Evolutionary conservation across 2,797 vertebrate genomes (phyloP).

Genomic region (Rhynchotus rufescens): DNA sequence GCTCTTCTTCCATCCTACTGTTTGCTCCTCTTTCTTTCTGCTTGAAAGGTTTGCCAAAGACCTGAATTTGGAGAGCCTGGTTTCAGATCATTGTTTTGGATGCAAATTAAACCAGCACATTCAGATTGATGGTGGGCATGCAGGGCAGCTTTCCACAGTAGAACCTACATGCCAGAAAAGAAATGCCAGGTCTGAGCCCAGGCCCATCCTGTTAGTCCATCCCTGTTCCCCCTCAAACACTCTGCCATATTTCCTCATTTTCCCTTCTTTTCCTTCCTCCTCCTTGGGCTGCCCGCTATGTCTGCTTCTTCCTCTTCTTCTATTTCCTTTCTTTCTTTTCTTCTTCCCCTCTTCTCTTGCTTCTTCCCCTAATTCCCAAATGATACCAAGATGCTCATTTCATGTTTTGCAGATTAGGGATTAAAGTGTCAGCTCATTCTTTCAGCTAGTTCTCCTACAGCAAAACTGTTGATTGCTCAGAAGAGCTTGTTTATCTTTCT

Average conservation of each 20-base stretch:
- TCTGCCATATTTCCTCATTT: background rate
- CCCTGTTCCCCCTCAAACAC: background rate
- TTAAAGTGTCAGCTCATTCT: background rate
- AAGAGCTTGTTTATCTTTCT: background rate
- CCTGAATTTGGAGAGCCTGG: background rate
- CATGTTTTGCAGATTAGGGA: background rate
- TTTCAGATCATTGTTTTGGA: background rate
- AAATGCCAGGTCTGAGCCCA: background rate
- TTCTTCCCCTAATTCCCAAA: slow-evolving; percentile 16
- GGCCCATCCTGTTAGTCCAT: background rate
- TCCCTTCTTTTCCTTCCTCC: background rate
- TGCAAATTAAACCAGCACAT: background rate
- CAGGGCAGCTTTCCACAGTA: background rate
- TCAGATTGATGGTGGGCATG: background rate
- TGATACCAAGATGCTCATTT: background rate
- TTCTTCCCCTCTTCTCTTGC: background rate
- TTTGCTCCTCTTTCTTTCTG: background rate
- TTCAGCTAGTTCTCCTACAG: background rate
- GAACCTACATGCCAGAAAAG: background rate
- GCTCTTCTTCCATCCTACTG: background rate
- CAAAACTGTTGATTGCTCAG: background rate
- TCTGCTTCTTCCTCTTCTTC: background rate
- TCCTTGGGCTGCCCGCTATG: background rate
- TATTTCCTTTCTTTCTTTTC: background rate
- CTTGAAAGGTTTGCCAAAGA: background rate